phyloP scores from a whole-genome alignment of 2,797 vertebrate genomes.

The Onychomys leucogaster region DNA sequence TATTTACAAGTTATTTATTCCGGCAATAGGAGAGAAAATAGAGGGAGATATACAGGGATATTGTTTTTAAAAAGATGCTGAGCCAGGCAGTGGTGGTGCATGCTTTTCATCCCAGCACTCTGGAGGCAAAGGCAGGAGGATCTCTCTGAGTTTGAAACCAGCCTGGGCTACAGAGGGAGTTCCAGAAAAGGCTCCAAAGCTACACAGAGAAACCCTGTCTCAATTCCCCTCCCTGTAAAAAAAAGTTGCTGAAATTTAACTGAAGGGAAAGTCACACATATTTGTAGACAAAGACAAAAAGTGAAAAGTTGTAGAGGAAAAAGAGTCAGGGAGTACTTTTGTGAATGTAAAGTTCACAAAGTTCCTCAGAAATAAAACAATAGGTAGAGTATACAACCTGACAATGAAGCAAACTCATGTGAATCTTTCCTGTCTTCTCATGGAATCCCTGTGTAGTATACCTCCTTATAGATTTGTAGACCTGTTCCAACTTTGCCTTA shows the following conservation, averaged over 20 bases:
- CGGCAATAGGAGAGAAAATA: not conserved
- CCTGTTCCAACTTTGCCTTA: not conserved
- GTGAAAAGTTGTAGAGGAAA: not conserved
- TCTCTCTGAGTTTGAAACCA: too few species aligned
- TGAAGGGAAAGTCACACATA: not conserved
- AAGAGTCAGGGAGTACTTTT: not conserved
- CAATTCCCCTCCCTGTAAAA: not conserved
- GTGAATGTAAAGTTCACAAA: not conserved
- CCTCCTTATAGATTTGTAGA: not conserved
- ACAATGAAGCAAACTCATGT: not conserved
- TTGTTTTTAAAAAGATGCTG: not conserved
- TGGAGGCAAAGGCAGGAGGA: too few species aligned
- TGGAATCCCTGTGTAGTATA: not conserved
- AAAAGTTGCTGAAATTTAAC: not conserved
- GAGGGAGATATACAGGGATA: not conserved
- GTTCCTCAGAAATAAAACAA: not conserved
- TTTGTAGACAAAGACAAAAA: not conserved
- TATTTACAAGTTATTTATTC: not conserved
- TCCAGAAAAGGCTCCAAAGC: too few species aligned
- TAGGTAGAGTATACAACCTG: not conserved
- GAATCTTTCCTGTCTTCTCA: not conserved
- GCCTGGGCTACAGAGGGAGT: too few species aligned
- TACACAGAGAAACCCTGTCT: too few species aligned
- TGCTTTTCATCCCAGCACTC: too few species aligned
- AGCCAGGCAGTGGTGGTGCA: too few species aligned